Percentiles rank a stretch among this genome's conserved stretches.
These are phyloP conservation scores for Diadophis punctatus DNA, from an alignment of 2,113 vertebrate species.

Conservation along the genomic window DNA sequence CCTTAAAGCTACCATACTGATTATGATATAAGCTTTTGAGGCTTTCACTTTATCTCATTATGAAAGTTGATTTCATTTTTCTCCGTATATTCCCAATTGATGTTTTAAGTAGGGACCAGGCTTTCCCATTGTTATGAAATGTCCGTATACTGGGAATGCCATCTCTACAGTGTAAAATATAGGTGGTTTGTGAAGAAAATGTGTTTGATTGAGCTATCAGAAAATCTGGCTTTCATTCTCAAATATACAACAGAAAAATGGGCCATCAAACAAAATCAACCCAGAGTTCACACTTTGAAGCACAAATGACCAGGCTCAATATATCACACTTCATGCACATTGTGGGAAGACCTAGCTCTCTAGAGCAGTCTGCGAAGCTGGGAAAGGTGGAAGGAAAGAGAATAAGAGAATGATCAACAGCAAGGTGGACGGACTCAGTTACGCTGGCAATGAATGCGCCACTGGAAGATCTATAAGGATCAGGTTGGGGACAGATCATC, in stretches of 20 bases:
- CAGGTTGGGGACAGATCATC: background rate
- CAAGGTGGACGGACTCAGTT: background rate
- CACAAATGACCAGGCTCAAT: background rate
- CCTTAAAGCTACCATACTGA: background rate
- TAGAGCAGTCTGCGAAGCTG: background rate
- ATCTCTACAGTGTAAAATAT: background rate
- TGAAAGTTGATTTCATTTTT: background rate
- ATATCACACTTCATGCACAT: background rate
- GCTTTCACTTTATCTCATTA: background rate
- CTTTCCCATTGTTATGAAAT: background rate
- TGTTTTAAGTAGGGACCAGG: background rate
- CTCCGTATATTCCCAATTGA: fast-evolving
- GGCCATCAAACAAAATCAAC: background rate
- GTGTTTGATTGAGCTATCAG: background rate
- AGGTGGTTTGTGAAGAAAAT: background rate
- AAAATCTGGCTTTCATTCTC: background rate
- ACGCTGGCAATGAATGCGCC: background rate
- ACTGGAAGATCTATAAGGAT: background rate
- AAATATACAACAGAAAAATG: background rate
- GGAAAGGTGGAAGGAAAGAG: background rate
- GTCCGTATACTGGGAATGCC: background rate
- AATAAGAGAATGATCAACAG: background rate
- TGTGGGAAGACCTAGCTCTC: background rate
- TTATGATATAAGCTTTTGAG: background rate
- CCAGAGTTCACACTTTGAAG: background rate